A percentile compares a stretch with the other conserved stretches of the same genome.
Evolutionary conservation across 2,797 vertebrate species (phyloP).

Genomic region (Micropoecilia bifurca): DNA sequence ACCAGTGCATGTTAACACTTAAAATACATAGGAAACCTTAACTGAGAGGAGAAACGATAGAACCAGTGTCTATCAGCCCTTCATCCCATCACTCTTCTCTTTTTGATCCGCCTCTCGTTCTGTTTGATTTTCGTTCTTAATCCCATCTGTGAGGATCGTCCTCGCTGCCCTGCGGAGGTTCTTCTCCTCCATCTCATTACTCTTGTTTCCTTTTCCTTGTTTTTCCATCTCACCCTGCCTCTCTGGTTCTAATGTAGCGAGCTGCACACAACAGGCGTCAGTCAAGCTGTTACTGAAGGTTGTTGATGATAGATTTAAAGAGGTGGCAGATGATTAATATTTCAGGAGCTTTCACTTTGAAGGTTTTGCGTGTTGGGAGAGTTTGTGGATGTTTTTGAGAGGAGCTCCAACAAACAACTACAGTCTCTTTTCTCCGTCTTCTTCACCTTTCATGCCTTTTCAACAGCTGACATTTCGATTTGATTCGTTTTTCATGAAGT

Average conservation of each 20-base stretch:
- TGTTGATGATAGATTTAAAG: slow-evolving; percentile 56
- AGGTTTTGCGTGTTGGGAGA: slow-evolving; percentile 33
- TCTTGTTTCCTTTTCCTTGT: slow-evolving; percentile 13
- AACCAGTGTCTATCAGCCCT: slow-evolving; percentile 49
- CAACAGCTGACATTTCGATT: slow-evolving; percentile 25
- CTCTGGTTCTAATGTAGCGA: slow-evolving; percentile 40
- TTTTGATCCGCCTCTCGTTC: slow-evolving; percentile 24
- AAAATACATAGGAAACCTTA: slow-evolving; percentile 4
- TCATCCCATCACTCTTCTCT: slow-evolving; percentile 46
- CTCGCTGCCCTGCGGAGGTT: slow-evolving; percentile 31
- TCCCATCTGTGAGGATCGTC: slow-evolving; percentile 36
- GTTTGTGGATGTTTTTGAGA: slow-evolving; percentile 28
- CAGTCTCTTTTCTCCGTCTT: slow-evolving; percentile 7
- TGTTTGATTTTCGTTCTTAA: slow-evolving; percentile 38
- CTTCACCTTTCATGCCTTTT: slow-evolving; percentile 6
- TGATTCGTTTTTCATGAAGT: slow-evolving; percentile 8
- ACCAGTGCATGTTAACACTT: neutral
- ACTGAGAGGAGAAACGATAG: slow-evolving; percentile 67
- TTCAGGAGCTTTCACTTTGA: slow-evolving; percentile 64
- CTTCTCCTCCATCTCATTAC: slow-evolving; percentile 41
- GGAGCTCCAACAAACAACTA: slow-evolving; percentile 27
- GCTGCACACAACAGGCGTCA: slow-evolving; percentile 47
- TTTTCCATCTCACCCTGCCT: slow-evolving; percentile 28
- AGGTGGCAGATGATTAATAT: slow-evolving; percentile 67
- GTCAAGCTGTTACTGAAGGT: slow-evolving; percentile 46